phyloP scores from a whole-genome alignment of 2,888 invertebrate genomes.

The Ommatoiulus sabulosus region DNA sequence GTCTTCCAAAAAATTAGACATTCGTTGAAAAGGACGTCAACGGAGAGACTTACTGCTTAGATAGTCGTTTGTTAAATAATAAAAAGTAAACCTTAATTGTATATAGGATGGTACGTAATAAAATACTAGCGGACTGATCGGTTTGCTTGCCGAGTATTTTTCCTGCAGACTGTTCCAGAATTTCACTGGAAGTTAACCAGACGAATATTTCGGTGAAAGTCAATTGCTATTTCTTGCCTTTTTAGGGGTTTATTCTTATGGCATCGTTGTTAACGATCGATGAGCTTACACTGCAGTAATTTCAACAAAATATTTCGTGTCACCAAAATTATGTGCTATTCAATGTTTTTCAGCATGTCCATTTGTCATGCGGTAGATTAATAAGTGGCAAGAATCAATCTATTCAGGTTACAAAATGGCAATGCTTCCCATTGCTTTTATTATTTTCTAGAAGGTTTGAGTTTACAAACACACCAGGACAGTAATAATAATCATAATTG shows the following conservation, averaged over 20 bases:
- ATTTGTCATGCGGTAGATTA: neutral
- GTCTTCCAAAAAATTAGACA: neutral
- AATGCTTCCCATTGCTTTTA: constrained; percentile 54
- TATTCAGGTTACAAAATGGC: constrained; percentile 42
- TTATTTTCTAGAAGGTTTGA: constrained; percentile 55
- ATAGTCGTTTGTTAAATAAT: neutral
- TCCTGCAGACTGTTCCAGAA: too few relatives aligned
- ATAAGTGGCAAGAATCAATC: neutral
- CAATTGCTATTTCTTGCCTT: too few relatives aligned
- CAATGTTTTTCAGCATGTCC: too few relatives aligned
- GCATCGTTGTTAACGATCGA: too few relatives aligned
- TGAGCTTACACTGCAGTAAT: too few relatives aligned
- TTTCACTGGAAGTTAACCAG: neutral
- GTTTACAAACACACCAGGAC: constrained; percentile 56
- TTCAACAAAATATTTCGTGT: too few relatives aligned
- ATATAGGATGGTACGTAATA: neutral
- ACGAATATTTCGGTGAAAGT: too few relatives aligned
- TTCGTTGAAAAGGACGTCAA: constrained; percentile 23
- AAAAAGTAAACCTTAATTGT: constrained; percentile 6
- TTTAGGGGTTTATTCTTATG: too few relatives aligned
- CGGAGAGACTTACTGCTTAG: neutral
- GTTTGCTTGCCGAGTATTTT: neutral
- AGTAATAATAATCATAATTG: constrained; percentile 51
- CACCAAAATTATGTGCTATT: too few relatives aligned
- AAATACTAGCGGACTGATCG: neutral